These are phyloP conservation scores for Nothobranchius kuhntae DNA, from an alignment of 2,113 vertebrate species.

Conservation along the genomic window DNA sequence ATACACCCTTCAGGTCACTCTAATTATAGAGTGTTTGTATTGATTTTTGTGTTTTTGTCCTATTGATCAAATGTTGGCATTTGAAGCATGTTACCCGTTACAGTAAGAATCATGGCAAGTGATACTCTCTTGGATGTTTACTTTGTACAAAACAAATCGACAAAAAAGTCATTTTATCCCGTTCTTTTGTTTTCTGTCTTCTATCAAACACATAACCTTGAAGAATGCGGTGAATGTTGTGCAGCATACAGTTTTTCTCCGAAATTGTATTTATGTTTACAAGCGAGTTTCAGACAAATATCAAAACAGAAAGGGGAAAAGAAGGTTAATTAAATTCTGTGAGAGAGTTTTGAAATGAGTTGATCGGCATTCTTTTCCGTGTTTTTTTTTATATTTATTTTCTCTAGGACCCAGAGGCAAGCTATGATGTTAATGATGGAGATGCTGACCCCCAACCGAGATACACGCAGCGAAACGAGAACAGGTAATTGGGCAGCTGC, in stretches of 20 bases:
- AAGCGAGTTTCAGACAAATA: neutral
- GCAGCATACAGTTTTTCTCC: neutral
- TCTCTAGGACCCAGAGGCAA: slow-evolving; percentile 89
- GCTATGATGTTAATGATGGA: slow-evolving; percentile 96
- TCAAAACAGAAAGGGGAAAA: rapidly evolving
- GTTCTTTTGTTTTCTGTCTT: neutral
- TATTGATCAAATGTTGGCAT: neutral
- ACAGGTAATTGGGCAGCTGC: slow-evolving; percentile 81
- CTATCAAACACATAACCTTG: neutral
- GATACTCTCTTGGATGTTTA: neutral
- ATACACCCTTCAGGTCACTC: neutral
- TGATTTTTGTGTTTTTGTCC: neutral
- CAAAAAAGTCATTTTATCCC: neutral
- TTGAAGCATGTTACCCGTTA: neutral
- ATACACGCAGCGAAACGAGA: slow-evolving; percentile 97
- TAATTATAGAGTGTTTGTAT: neutral
- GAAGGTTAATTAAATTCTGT: neutral
- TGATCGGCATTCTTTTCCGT: slow-evolving; percentile 4
- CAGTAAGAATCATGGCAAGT: neutral
- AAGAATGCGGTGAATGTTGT: neutral
- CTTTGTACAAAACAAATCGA: neutral
- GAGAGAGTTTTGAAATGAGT: neutral
- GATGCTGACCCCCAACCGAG: slow-evolving; percentile 95
- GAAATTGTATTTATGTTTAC: neutral
- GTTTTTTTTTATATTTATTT: slow-evolving; percentile 11